Evolutionary conservation across 2,113 vertebrate species (phyloP), one percentile per base, ranked within the genome.

Genomic region (Semnornis frantzii): DNA sequence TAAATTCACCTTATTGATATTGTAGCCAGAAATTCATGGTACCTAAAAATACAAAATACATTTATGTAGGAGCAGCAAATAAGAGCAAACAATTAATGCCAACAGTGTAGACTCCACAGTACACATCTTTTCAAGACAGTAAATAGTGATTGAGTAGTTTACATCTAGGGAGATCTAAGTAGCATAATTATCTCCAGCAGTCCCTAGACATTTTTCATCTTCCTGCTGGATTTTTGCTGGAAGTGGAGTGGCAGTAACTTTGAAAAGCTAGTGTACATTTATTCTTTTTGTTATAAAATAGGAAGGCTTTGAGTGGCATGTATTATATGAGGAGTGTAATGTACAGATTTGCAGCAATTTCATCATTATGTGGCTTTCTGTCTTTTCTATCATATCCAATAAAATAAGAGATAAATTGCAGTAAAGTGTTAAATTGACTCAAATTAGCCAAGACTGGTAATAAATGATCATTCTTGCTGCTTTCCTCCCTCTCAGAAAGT

Each of bases 351-450:
- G 57, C 68, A 77, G 25, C 31, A 90, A 68, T 92, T 92, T 93
- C n/a, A 83, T 80, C 28, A 71, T 90, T 89, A 63, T 82, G 20
- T 73, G 21, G 4, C 59, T 95, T 86, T 76, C 85, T 82, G 12
- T 63, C 74, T 92, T 85, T 85, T 89, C 64, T 83, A 8, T 74
- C 25, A n/a, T 87, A 79, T 46, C 31, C 42, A 44, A 39, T 82
- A 77, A 87, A 89, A 59, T 75, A 75, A 30, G 30, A 31, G 4
- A 8, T 27, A 91, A 87, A 89, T 80, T 72, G 33, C 48, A 69
- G 46, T 70, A 17, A 93, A 89, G 28, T 83, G 42, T 80, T 94
- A 59, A 57, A 87, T 54, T 72, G 84, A 84, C 57, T 84, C 93
- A 86, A 90, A 84, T 83, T 90, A 81, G 48, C 19, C 28, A 86